Evolutionary conservation across 2,113 vertebrate species (phyloP), one percentile per base, ranked within the genome.

Genomic region (Lipotes vexillifer): DNA sequence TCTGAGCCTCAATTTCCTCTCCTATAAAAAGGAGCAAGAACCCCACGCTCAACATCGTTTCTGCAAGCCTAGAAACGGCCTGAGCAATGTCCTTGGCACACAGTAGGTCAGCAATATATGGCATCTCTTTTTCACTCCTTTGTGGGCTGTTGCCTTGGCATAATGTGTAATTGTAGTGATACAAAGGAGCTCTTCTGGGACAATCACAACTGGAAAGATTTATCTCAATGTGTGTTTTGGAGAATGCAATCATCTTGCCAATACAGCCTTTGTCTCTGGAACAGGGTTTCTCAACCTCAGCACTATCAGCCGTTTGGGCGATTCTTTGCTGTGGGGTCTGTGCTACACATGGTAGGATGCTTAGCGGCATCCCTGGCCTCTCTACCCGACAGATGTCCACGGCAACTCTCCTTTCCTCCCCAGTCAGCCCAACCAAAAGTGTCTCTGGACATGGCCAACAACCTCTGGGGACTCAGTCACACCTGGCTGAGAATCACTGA

Each of bases 271-370:
- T 8, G 1, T 44, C 11, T 80, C 74, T 17, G 69, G 63, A 41
- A 44, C 2, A 3, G 33, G 29, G 41, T 52, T 87, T 80, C 13
- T 66, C 69, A 31, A 15, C 44, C 46, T 38, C 0, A 25, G 68
- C 49, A 21, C 4, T 10, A 5, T 1, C 9, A 8, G 31, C 31
- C 38, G 1, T 25, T 55, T 11, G 33, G 8, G 14, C 2, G 1
- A 38, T 15, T 14, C 55, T 61, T 36, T 1, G 3, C 7, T 4
- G 3, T 20, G 46, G 80, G 38, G 23, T 38, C 1, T 2, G 52
- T 57, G 36, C 25, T 11, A 18, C 2, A 3, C 8, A 20, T 1
- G 5, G 23, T 1, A 41, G 11, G 8, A 33, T 15, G 6, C 9
- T 25, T 7, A 44, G 25, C 18, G 25, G 68, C 23, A 36, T 44